Base-by-base conservation (phyloP, 1,140 invertebrate species). In the Drosophila grimshawi region DNA sequence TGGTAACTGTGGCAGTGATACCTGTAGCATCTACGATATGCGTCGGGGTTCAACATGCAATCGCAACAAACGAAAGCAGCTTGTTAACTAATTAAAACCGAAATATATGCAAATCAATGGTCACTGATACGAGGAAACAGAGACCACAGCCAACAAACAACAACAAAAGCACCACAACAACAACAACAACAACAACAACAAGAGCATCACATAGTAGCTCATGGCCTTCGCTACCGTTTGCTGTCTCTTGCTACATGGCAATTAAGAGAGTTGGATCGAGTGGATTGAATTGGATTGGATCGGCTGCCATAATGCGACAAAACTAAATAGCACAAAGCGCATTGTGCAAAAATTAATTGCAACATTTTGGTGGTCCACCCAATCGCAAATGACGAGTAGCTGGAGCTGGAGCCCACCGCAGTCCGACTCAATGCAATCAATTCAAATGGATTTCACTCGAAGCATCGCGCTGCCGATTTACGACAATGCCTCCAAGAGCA, bases 41-140 rank as follows among this genome's bases (percentile, higher is more conserved):
- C 83, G 90, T 88, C 83, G 76, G 80, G 83, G 71, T 86, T 79
- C 79, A 91, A 91, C 89, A 91, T 91, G 89, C 89, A 91, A 91
- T 91, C 81, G 81, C 68, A 91, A 89, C 81, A 91, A 91, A 89
- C 89, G 81, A 91, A 91, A 91, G 89, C 89, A 91, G 89, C 89
- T 91, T 91, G 89, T 91, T 91, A 91, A 91, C 89, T 91, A 91
- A 91, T 91, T 91, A 91, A 91, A 91, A 91, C 79, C 89, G 74
- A 91, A 91, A 91, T 91, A 89, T 91, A 91, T 91, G 89, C 89
- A 91, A 91, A 91, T 91, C 89, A 91, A 91, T 89, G 73, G 62
- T 62, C 55, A 55, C 65, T 61, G 60, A 65, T 72, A 59, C 32
- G 11, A 55, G 10, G 7, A 72, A 81, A 73, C 63, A 80, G 39